Base-by-base conservation (phyloP, 2,888 invertebrate species). In the Bimastos eiseni region DNA sequence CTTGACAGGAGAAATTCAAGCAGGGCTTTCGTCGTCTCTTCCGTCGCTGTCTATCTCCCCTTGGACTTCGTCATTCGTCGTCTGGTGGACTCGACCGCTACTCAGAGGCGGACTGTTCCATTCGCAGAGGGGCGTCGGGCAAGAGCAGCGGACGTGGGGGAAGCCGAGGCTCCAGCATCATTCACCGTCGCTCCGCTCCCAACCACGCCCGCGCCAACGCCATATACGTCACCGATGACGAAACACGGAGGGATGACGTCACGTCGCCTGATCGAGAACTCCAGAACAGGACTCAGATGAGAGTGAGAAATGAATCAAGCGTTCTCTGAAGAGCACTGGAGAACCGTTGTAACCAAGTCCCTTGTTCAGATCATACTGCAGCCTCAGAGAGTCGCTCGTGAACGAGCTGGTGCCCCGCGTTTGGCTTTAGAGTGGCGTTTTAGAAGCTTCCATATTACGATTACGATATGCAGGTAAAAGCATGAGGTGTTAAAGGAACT, bases 1-100 rank as follows among this genome's bases (percentile, higher is more conserved):
- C 21, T 30, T 33, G 33, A 33, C 49, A 89, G 89, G 89, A 89
- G 89, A 89, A 89, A 36, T 89, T 89, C 70, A 89, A 89, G 89
- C 44, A 55, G 70, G 89, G 89, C 17, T 49, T 89, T 33, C 36
- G 24, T 15, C 44, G 89, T 36, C 89, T 89, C 30, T 89, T 89
- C 89, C 89, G 89, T 6, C 89, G 49, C 17, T 89, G 89, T 86
- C 86, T 86, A 1, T 34, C 83, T 70, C 89, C 89, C 30, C 37
- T 86, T 37, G 86, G 86, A 24, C 86, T 86, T 19, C 86, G 86
- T 24, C 86, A 86, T 24, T 36, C 34, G 1, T 34, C 36, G 0
- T 86, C 86, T 21, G 34, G 19, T 21, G 86, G 19, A 17, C 70
- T 34, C 30, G 89, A 89, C 30, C 89, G 89, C 89, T 89, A 30